Conservation (phyloP, 2,113 vertebrate genomes). For the Manacus vitellinus region DNA sequence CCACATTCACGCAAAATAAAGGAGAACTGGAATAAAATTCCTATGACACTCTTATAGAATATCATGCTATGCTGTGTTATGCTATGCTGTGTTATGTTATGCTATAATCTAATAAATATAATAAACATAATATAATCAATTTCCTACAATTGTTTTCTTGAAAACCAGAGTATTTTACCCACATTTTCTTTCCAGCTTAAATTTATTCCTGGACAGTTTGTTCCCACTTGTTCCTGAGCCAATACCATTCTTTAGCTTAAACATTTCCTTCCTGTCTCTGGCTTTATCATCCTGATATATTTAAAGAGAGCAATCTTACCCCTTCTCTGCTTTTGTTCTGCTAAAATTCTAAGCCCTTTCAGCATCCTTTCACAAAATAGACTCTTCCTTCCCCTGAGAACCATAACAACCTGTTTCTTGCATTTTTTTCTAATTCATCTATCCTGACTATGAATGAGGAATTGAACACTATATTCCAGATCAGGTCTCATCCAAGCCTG, state of each 20-base stretch:
- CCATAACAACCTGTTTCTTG: not conserved
- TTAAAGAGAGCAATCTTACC: conserved; percentile 44
- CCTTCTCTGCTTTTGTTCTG: conserved; percentile 48
- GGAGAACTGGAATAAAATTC: not conserved
- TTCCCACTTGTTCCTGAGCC: conserved; percentile 51
- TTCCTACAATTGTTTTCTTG: not conserved
- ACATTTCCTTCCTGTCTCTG: conserved; percentile 62
- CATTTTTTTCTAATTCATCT: conserved; percentile 44
- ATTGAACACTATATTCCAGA: conserved; percentile 58
- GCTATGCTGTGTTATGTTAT: not conserved
- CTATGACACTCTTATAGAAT: not conserved
- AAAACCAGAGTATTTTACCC: not conserved
- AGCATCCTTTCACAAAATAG: conserved; percentile 24
- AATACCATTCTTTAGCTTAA: conserved; percentile 52
- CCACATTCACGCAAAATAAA: not conserved
- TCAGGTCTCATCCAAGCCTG: conserved; percentile 20
- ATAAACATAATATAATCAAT: not conserved
- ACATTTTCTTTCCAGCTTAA: conserved; percentile 22
- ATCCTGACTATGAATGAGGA: conserved; percentile 45
- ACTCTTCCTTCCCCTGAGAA: conserved; percentile 50
- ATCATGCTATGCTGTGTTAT: not conserved
- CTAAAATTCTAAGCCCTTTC: conserved; percentile 46
- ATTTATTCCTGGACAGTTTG: conserved; percentile 57
- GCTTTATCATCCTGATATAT: conserved; percentile 54
- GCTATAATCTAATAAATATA: not conserved